Evolutionary conservation across 1,140 invertebrate genomes (phyloP), one percentile per base, ranked within the genome.

Genomic region (Physella acuta): DNA sequence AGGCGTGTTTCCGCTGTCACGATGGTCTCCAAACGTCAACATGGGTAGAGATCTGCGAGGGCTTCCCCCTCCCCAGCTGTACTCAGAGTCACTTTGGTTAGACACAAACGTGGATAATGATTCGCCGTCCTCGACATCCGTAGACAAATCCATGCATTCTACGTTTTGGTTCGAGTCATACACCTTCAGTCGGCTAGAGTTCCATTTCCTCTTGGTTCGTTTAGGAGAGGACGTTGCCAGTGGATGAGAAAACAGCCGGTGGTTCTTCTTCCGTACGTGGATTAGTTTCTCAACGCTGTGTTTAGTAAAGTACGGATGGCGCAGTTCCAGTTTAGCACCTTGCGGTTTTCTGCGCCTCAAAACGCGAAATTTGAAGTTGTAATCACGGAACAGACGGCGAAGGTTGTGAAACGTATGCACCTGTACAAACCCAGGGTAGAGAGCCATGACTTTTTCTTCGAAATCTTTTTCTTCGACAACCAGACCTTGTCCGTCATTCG

Each of bases 371-470:
- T 74, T 64, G 61, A 81, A 81, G 17, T 70, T 71, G 68, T 81
- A 81, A 58, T 79, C 78, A 33, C 79, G 68, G 52, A 79, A 78
- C 1, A 81, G 69, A 28, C 79, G 69, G 8, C 78, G 53, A 0
- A 81, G 60, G 62, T 81, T 81, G 31, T 69, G 70, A 71, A 79
- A 79, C 14, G 64, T 53, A 5, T 76, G 49, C 31, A 79, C 79
- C 62, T 79, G 75, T 17, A 79, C 72, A 67, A 81, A 81, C 4
- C 78, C 78, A 14, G 79, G 79, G 49, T 81, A 81, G 30, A 68
- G 65, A 20, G 65, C 36, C 77, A 77, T 77, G 1, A 81, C 75
- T 36, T 75, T 66, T 37, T 77, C 73, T 39, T 73, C 74, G 17
- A 73, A 74, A 16, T 75, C 66, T 0, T 73, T 31, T 52, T 78